A percentile compares a stretch with the other conserved stretches of the same genome.
Evolutionary conservation across 2,113 vertebrate species (phyloP).

Genomic region (Mus musculus): DNA sequence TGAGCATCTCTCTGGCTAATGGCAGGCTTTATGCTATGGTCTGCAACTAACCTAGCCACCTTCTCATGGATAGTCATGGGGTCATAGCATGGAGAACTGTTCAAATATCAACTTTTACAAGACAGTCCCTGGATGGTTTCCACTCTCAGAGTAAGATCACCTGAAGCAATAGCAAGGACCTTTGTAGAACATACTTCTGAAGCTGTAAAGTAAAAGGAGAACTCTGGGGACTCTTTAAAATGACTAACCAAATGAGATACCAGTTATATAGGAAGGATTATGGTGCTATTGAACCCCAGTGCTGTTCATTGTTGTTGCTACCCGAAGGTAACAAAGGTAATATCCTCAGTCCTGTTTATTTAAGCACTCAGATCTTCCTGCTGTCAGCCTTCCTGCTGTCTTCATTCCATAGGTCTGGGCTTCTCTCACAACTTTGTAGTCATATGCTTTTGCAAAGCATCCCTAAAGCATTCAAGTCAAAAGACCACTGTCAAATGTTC

Average conservation of each 20-base stretch:
- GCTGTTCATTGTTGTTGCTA: rapidly evolving
- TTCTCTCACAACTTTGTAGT: neutral
- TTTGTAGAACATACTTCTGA: neutral
- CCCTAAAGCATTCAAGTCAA: neutral
- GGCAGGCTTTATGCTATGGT: neutral
- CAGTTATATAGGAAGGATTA: too few species aligned
- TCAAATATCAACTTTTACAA: neutral
- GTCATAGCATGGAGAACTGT: too few species aligned
- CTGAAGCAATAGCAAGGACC: neutral
- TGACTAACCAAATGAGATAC: neutral
- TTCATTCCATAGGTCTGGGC: neutral
- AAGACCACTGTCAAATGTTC: neutral
- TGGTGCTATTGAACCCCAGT: neutral
- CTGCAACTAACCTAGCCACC: neutral
- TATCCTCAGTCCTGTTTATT: neutral
- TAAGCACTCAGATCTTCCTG: neutral
- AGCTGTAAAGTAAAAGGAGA: neutral
- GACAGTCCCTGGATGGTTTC: neutral
- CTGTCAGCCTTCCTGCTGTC: neutral
- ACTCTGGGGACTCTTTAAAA: neutral
- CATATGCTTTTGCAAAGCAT: neutral
- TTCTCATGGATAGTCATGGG: neutral
- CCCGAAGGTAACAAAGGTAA: neutral
- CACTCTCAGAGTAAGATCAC: neutral
- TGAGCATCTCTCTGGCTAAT: neutral